Evolutionary conservation across 2,113 vertebrate genomes (phyloP), one percentile per base, ranked within the genome.

Genomic region (Galeopterus variegatus): DNA sequence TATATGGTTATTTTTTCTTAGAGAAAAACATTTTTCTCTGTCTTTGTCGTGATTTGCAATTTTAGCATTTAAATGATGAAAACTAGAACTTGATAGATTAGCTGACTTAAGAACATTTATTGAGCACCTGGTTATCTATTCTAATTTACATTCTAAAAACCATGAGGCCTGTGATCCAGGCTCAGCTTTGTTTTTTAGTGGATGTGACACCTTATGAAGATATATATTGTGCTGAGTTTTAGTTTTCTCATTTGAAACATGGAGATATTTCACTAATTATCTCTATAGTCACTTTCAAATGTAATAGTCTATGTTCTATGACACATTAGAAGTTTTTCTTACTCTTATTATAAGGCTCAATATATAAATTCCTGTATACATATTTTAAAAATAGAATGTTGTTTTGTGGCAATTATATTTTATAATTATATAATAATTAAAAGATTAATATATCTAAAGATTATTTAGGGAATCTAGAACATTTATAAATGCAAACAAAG

Each of bases 61-160:
- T 73, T 95, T 65, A 87, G 3, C 60, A 64, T 90, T 89, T 97
- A 67, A 72, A 84, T 67, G 60, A 80, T 90, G 31, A 93, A 31
- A 69, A 18, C 45, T 36, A 84, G 8, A 48, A 73, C 24, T 67
- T 85, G 62, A 52, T 28, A 62, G 14, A 56, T 86, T 28, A 79
- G 81, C 26, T 79, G 15, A 91, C 72, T 65, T 11, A 54, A 90
- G 2, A 65, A 89, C 24, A n/a, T 62, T 77, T 89, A 33, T 31
- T 84, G 13, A 96, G 48, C 19, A 91, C 13, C 1, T 88, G 24
- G 9, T 26, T 77, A 45, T 24, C 26, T n/a, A 87, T 62, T 79
- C 9, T 81, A 93, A 84, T 79, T 76, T 65, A 64, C 3, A 62
- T 33, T 67, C 11, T 79, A 80, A 54, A 88, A 54, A 88, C 17